These are phyloP conservation scores for Diplolepis rosae DNA, from an alignment of 2,888 invertebrate genomes.

Conservation along the genomic window DNA sequence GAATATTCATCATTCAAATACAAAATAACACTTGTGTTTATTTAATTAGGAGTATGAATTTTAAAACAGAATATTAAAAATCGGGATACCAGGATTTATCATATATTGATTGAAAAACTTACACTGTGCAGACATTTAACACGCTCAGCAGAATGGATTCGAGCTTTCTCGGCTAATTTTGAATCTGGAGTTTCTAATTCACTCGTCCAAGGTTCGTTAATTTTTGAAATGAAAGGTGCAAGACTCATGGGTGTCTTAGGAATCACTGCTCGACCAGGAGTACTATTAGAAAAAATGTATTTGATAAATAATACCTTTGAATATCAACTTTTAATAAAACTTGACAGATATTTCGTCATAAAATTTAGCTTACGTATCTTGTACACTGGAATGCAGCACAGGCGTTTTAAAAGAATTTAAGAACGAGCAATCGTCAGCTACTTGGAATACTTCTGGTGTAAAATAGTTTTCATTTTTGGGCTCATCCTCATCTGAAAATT, in stretches of 20 bases:
- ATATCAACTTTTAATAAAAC: background rate
- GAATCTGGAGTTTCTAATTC: slow-evolving; percentile 63
- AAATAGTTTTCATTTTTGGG: slow-evolving; percentile 2
- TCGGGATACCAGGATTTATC: background rate
- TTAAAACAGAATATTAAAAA: background rate
- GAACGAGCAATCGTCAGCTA: slow-evolving; percentile 34
- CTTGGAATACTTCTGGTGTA: slow-evolving; percentile 31
- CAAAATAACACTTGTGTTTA: too few relatives aligned
- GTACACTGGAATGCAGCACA: slow-evolving; percentile 34
- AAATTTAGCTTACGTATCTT: slow-evolving; percentile 38
- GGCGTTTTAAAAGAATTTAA: slow-evolving; percentile 44
- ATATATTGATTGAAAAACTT: slow-evolving; percentile 1
- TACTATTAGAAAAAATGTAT: slow-evolving; percentile 53
- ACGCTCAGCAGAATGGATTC: slow-evolving; percentile 14
- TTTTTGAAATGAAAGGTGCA: slow-evolving; percentile 56
- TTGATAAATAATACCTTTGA: background rate
- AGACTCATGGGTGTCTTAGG: slow-evolving; percentile 60
- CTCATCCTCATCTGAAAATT: slow-evolving; percentile 42
- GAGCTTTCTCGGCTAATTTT: slow-evolving; percentile 35
- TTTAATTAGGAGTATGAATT: too few relatives aligned
- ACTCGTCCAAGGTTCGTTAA: slow-evolving; percentile 59
- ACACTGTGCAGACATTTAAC: slow-evolving; percentile 33
- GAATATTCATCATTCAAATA: too few relatives aligned
- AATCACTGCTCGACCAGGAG: slow-evolving; percentile 50
- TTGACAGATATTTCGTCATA: background rate